phyloP scores from a whole-genome alignment of 2,113 vertebrate genomes.

The Lutjanus erythropterus region DNA sequence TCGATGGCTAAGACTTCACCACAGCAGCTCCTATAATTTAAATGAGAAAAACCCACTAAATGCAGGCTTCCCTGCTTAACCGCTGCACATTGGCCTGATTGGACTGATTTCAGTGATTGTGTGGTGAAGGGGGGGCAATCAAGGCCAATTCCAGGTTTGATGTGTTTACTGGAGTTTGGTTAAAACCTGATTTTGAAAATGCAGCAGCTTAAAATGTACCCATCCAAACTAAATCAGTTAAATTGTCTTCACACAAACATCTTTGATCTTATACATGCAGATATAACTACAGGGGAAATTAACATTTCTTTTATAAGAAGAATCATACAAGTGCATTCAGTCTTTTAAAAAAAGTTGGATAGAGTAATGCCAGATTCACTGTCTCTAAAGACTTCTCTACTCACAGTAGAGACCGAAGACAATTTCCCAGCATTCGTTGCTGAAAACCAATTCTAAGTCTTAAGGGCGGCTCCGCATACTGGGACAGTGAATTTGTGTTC shows the following conservation, averaged over 20 bases:
- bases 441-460: too few species aligned
- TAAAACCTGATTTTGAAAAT: conserved; percentile 17
- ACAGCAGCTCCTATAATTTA: conserved; percentile 31
- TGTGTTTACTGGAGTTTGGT: conserved; percentile 24
- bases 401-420: too few species aligned
- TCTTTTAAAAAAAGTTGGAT: too few species aligned
- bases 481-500: too few species aligned
- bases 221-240: conserved; percentile 17
- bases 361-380: too few species aligned
- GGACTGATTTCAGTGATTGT: conserved; percentile 56
- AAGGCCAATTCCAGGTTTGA: conserved; percentile 19
- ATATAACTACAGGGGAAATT: background rate
- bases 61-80: conserved; percentile 21
- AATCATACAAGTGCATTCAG: too few species aligned
- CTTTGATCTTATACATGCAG: background rate
- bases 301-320: too few species aligned
- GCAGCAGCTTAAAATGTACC: conserved; percentile 1
- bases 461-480: too few species aligned
- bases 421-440: too few species aligned
- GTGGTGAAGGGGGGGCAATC: conserved; percentile 14
- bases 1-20: conserved; percentile 6
- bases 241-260: background rate
- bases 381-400: too few species aligned
- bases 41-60: conserved; percentile 31
- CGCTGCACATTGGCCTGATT: conserved; percentile 14